Conservation (phyloP, 1,140 invertebrate genomes). For the Leptoteleia sp. region DNA sequence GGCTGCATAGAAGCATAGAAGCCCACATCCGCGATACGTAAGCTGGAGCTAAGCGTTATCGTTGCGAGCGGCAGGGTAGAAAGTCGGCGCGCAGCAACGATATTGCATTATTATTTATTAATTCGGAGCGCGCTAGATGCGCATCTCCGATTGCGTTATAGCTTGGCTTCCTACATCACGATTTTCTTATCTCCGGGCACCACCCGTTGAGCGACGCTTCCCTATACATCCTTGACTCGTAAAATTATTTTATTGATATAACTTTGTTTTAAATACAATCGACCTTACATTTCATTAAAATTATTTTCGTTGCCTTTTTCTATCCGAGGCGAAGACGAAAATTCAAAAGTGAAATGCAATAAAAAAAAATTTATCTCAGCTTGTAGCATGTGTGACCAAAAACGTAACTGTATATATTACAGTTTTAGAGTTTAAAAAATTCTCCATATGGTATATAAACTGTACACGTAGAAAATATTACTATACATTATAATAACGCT, state of each 20-base stretch:
- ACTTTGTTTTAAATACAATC: slow-evolving; percentile 62
- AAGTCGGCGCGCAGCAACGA: slow-evolving; percentile 69
- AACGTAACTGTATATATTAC: too few species aligned
- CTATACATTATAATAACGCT: too few species aligned
- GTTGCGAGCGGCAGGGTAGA: slow-evolving; percentile 71
- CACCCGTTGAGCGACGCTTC: slow-evolving; percentile 66
- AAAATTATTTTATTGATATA: slow-evolving; percentile 64
- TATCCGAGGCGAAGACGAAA: too few species aligned
- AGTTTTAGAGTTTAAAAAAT: too few species aligned
- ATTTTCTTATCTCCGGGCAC: slow-evolving; percentile 76
- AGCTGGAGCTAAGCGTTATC: slow-evolving; percentile 40
- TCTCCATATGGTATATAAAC: too few species aligned
- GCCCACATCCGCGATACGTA: slow-evolving; percentile 28
- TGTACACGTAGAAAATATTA: too few species aligned
- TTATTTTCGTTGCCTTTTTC: slow-evolving; percentile 23
- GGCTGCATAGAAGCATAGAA: slow-evolving; percentile 13
- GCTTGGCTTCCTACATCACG: slow-evolving; percentile 74
- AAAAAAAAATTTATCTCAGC: too few species aligned
- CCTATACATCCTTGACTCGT: slow-evolving; percentile 62
- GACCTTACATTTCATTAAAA: slow-evolving; percentile 59
- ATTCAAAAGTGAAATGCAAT: too few species aligned
- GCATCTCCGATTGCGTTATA: slow-evolving; percentile 73
- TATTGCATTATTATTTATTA: slow-evolving; percentile 81
- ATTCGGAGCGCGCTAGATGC: slow-evolving; percentile 78
- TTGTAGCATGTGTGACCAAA: too few species aligned